Evolutionary conservation across 2,888 invertebrate species (phyloP), one percentile per base, ranked within the genome.

Genomic region (Andricus quercusramuli): DNA sequence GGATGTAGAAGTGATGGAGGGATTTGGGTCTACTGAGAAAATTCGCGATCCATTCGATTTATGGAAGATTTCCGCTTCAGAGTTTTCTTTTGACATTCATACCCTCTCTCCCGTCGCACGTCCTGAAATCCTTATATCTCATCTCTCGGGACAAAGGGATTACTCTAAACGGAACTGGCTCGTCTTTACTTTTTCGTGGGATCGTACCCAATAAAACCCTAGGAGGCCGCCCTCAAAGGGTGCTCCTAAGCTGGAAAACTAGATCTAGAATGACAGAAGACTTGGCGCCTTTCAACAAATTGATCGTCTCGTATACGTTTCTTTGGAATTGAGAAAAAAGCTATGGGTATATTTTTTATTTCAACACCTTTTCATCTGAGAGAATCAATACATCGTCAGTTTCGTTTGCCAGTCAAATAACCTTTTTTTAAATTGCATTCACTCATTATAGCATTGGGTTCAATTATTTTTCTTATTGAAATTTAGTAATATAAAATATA

Each of bases 201-300:
- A 56, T 74, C 29, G n/a, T 74, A 74, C 70, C 70, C 70, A 74
- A 74, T 74, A 74, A 74, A 74, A 74, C 51, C 70, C 70, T 74
- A n/a, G 32, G 32, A 32, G 56, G 51, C 32, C 32, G 51, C 29
- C 70, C 70, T 56, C 51, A 32, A 74, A 74, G 51, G 51, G 51
- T 51, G 51, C 70, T 74, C 51, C 51, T 51, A 56, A 74, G 29
- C 70, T 74, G 70, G n/a, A 29, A 74, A 56, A 51, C 51, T 74
- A 56, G 70, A 74, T 74, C 70, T 32, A 51, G 51, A 51, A 70
- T 70, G 70, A 70, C 70, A 70, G 70, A 47, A 51, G 70, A 70
- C 70, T 74, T 56, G 70, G n/a, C 56, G 70, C 32, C 32, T 74
- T 56, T 74, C 70, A 74, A 74, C 56, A 74, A 74, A 74, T 74